Evolutionary conservation across 2,888 invertebrate species (phyloP), one percentile per base, ranked within the genome.

Genomic region (Leucophora obtusa): DNA sequence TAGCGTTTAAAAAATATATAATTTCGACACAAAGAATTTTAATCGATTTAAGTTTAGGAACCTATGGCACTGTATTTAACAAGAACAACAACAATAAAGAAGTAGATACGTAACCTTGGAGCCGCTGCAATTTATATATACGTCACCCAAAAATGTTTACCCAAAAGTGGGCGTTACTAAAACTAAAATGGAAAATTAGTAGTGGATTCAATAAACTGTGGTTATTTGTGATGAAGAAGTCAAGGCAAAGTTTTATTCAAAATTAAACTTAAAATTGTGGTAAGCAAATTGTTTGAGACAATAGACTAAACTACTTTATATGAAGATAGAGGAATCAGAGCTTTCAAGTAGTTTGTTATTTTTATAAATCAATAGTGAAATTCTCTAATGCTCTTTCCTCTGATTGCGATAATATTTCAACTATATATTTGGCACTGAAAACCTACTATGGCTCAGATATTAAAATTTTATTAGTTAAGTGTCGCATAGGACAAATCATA

Each of bases 31-130:
- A 65, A 83, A 82, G 87, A 89, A 88, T 89, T 89, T 89, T 89
- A 89, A 89, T 89, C 89, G 89, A 89, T 89, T 89, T 89, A 86
- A 87, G 89, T 89, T 85, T 84, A 85, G 83, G 82, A 86, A 85
- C 84, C 84, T 66, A 43, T 58, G 38, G 58, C 63, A 18, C 35
- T 66, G 70, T 69, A 66, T 69, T 69, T 59, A 66, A 24, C 63
- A 33, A 33, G 24, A 65, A 18, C 21, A 77, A 51, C 38, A 60
- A 18, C 8, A 68, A 70, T 73, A 62, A 28, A 53, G 21, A 50
- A 68, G n/a, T 8, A 33, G 51, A 43, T 17, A 68, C 71, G 53
- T 53, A 62, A 68, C 66, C 65, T 15, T 77, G 50, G 71, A 75
- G 78, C 77, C 78, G 78, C 77, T 74, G 74, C 77, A 77, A 73